Base-by-base conservation (phyloP, 2,797 vertebrate species). In the Propithecus perrieri region DNA sequence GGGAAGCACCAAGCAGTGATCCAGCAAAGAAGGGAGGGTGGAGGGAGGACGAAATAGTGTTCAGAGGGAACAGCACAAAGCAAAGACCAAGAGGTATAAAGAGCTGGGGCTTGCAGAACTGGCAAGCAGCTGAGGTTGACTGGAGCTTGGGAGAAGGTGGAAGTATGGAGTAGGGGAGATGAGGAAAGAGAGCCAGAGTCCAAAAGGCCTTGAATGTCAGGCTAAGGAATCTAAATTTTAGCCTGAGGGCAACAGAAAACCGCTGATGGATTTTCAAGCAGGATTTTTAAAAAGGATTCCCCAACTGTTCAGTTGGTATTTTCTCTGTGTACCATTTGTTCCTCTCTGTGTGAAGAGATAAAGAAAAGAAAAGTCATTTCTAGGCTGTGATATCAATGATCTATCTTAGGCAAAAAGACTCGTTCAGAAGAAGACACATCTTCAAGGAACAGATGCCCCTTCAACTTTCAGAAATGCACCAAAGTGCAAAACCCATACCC, bases 301-400 rank as follows among this genome's bases (percentile, higher is more conserved):
- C 43, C n/a, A 92, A 72, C 5, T 94, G 33, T 59, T 74, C 48
- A 9, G 85, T 48, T 55, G 75, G 12, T 33, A 95, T 48, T 89
- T 85, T 92, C 90, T 96, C 61, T 67, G 57, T 33, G 61, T 26
- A n/a, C 15, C 92, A 84, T 84, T 81, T 95, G 78, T 50, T 84
- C 22, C 13, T 86, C 28, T 90, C 63, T 80, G 59, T 87, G 57
- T 69, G 30, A 94, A 89, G 63, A 86, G 43, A 84, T 79, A 93
- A 88, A 89, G 28, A 94, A 91, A 43, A 85, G 69, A 72, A 75
- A 63, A 74, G 55, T n/a, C 33, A 74, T 72, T 91, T 86, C 93
- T 92, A n/a, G 38, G 8, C 69, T 94, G 55, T 79, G 57, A 95
- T 79, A 85, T 80, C 48, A 93, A 38, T 57, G 46, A 84, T 38